These are phyloP conservation scores for Liparis tanakae DNA, from an alignment of 2,797 vertebrate species.

Conservation along the genomic window DNA sequence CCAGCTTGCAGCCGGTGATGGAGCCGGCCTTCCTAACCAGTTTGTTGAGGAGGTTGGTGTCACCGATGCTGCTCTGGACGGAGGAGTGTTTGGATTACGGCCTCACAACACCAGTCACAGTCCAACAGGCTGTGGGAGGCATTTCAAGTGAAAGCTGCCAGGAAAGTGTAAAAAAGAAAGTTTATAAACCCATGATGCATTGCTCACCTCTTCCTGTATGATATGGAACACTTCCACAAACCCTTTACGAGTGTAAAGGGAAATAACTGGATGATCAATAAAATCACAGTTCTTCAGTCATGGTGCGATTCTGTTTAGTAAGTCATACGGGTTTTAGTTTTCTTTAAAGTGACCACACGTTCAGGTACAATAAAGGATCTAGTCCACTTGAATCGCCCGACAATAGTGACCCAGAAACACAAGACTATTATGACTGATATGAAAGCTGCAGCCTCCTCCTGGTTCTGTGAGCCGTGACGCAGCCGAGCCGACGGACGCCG, in stretches of 20 bases:
- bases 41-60: too few species aligned
- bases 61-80: too few species aligned
- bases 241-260: neutral
- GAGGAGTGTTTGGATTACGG: constrained; percentile 34
- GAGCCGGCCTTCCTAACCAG: too few species aligned
- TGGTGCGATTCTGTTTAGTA: constrained; percentile 7
- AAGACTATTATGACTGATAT: constrained; percentile 37
- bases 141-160: constrained; percentile 31
- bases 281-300: neutral
- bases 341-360: neutral
- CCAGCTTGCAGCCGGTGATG: too few species aligned
- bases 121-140: constrained; percentile 30
- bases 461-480: constrained; percentile 59
- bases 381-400: neutral
- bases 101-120: constrained; percentile 32
- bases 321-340: neutral
- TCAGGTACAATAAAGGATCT: neutral
- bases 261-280: neutral
- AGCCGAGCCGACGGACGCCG: constrained; percentile 60
- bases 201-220: neutral
- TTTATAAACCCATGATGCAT: neutral
- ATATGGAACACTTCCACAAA: neutral
- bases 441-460: constrained; percentile 38
- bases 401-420: constrained; percentile 49
- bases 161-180: neutral